Base-by-base conservation (phyloP, 2,113 vertebrate species). In the Epinephelus cyanopodus region DNA sequence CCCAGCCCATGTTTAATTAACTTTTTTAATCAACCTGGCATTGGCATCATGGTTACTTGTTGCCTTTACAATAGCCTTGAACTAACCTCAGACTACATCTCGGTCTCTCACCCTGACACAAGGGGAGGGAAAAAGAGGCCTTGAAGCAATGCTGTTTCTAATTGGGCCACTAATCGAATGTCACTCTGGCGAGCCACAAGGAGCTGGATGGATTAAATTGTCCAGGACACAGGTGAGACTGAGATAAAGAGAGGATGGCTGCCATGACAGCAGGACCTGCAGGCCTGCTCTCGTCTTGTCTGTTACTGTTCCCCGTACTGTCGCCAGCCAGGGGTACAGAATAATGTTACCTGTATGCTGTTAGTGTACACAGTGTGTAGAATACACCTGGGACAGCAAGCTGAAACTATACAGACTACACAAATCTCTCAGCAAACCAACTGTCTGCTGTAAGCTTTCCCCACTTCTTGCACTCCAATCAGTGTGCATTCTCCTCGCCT, bases 111-210 rank as follows among this genome's bases (percentile, higher is more conserved):
- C 67, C 66, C 39, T 81, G 78, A 79, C 81, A 86, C 9, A 17
- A 74, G n/a, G 6, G 71, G 77, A 47, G 54, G 33, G 72, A 81
- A 84, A 83, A 84, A 85, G 67, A 87, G 60, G 91, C 90, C 93
- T 95, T 94, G 96, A 91, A 95, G 84, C 91, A 93, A 91, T 90
- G 92, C 89, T 95, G 91, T 76, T 83, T 93, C 93, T 96, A 96
- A 96, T 96, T 96, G 91, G 91, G 87, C 95, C 93, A 93, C 95
- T 97, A 96, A 97, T 98, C 95, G 95, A 97, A 96, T 96, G 95
- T 95, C 95, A 96, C 82, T 89, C 87, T 88, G 88, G 77, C 79
- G 81, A 93, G 86, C 89, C 94, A 93, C 90, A 88, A 92, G 85
- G 89, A 92, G 90, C 92, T 90, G 84, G 91, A 84, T 90, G 95